These are phyloP conservation scores for Calameuta filiformis DNA, from an alignment of 2,888 invertebrate species.

Conservation along the genomic window DNA sequence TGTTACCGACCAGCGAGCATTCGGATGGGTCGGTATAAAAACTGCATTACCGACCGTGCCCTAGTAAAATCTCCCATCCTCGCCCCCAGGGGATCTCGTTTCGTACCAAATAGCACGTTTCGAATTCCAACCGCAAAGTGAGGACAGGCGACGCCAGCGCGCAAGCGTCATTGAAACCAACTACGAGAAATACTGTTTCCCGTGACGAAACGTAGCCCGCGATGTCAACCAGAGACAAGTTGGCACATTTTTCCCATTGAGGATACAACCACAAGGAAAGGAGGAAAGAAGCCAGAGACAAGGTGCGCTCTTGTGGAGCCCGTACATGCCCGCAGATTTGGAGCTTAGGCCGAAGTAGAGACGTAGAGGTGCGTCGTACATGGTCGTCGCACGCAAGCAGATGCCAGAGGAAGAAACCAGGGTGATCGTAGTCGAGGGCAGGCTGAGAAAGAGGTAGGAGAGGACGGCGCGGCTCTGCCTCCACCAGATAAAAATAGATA, in stretches of 20 bases:
- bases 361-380: not conserved
- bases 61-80: not conserved
- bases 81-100: not conserved
- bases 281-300: not conserved
- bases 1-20: not conserved
- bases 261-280: too few species aligned
- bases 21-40: not conserved
- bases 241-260: too few species aligned
- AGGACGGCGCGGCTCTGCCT: slow-evolving; percentile 33
- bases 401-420: not conserved
- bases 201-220: not conserved
- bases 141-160: not conserved
- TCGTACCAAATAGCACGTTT: not conserved
- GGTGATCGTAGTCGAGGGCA: not conserved
- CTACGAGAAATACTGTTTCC: not conserved
- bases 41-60: not conserved
- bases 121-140: not conserved
- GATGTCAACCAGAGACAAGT: not conserved
- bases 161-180: not conserved
- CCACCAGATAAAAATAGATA: slow-evolving; percentile 69
- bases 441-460: not conserved
- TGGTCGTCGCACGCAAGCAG: not conserved
- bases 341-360: not conserved
- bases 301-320: not conserved
- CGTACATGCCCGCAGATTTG: not conserved